phyloP scores from a whole-genome alignment of 2,113 vertebrate species.

The Myanophis thanlyinensis region DNA sequence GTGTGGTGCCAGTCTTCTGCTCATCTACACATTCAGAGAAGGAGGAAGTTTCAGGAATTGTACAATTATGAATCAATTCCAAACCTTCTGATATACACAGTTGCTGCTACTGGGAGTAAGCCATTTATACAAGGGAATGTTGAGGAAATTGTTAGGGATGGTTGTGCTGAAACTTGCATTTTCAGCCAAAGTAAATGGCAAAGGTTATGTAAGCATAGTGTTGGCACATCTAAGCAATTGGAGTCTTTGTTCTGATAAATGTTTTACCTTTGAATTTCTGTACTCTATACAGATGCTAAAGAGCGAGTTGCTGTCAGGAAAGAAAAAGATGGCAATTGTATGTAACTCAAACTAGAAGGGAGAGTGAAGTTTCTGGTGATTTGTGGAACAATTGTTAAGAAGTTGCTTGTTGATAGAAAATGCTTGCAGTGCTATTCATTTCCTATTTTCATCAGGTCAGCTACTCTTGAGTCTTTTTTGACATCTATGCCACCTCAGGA shows the following conservation, averaged over 20 bases:
- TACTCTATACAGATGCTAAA: background rate
- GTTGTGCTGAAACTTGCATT: background rate
- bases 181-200: background rate
- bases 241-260: background rate
- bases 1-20: background rate
- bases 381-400: background rate
- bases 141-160: background rate
- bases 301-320: background rate
- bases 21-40: background rate
- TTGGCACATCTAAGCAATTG: background rate
- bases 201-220: background rate
- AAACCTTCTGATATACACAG: background rate
- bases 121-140: background rate
- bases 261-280: background rate
- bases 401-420: background rate
- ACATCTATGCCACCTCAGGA: background rate
- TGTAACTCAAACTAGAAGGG: background rate
- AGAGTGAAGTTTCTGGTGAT: background rate
- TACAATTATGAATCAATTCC: background rate
- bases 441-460: background rate
- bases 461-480: background rate
- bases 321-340: background rate
- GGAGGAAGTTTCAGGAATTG: background rate
- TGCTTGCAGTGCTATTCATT: background rate
- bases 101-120: background rate